Evolutionary conservation across 1,140 invertebrate genomes (phyloP).

Genomic region (Drosophila truncata): DNA sequence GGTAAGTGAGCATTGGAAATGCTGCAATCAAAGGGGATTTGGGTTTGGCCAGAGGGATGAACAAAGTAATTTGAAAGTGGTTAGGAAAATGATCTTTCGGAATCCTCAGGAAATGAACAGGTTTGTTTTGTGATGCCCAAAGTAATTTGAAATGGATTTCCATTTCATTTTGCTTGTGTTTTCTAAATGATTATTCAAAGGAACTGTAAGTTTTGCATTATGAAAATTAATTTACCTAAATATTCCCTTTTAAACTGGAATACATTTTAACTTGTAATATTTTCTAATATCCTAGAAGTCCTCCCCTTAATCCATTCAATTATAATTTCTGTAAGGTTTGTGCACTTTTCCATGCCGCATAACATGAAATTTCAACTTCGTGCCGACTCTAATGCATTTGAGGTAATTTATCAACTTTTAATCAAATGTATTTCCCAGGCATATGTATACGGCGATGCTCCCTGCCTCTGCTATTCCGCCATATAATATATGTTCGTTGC

Average conservation of each 20-base stretch:
- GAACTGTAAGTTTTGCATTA: not conserved
- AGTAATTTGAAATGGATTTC: conserved; percentile 5
- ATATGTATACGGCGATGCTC: conserved; percentile 18
- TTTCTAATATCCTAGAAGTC: not conserved
- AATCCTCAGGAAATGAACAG: conserved; percentile 31
- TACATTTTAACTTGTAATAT: not conserved
- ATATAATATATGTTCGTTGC: conserved; percentile 72
- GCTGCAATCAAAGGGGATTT: conserved; percentile 40
- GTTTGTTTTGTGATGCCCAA: not conserved
- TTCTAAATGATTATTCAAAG: not conserved
- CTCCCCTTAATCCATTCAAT: conserved; percentile 2
- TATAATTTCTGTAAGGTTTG: not conserved
- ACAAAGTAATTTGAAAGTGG: conserved; percentile 49
- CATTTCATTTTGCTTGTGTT: not conserved
- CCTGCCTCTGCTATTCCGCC: conserved; percentile 9
- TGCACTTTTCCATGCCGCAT: not conserved
- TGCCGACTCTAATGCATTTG: conserved; percentile 51
- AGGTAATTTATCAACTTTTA: conserved; percentile 72
- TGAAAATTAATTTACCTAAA: not conserved
- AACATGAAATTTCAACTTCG: conserved; percentile 6
- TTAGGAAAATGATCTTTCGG: conserved; percentile 27
- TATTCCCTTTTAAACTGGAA: not conserved
- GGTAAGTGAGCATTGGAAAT: conserved; percentile 38
- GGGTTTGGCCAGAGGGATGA: conserved; percentile 2
- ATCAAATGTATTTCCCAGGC: conserved; percentile 41